Evolutionary conservation across 2,888 invertebrate genomes (phyloP), one percentile per base, ranked within the genome.

Genomic region (Hydroisotoma schaefferi): DNA sequence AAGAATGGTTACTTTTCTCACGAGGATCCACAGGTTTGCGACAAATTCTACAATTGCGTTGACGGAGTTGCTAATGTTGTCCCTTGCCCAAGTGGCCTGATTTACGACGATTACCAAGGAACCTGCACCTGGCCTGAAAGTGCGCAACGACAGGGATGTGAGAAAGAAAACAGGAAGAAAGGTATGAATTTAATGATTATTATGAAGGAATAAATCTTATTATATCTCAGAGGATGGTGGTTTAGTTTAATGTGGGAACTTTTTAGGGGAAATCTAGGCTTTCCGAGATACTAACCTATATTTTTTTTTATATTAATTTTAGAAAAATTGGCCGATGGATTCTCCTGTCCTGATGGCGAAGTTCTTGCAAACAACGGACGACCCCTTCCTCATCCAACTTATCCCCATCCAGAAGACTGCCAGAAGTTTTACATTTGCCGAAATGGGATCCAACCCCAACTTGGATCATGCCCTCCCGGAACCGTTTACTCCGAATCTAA

Each of bases 1-100:
- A 84, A 85, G 73, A 90, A 92, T 78, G 93, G 93, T 48, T 90
- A 90, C 85, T 94, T 93, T 78, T 87, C 90, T 40, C 90, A 92
- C 80, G 90, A 90, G 8, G 89, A 92, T 74, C 81, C 86, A 0
- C 75, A 85, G 4, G 83, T 88, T 18, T 93, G 93, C 80, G 87
- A 90, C 77, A 77, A 88, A 68, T 93, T 91, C 83, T 90, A 82
- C 82, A 91, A 90, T 54, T 67, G 69, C 92, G 90, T 91, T 74
- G 88, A 91, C 68, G 91, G 92, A 54, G 88, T 88, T 27, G 81
- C 85, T 53, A 86, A 82, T 55, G 87, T 89, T 76, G 86, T 85
- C 74, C 85, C 84, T 71, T 93, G 93, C 77, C 89, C 92, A n/a
- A 84, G 87, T 67, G 92, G 92, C 27, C 82, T 93, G 40, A 89